A percentile compares a stretch with the other conserved stretches of the same genome.
Conservation (phyloP, 2,113 vertebrate species). For the Scomber scombrus region DNA sequence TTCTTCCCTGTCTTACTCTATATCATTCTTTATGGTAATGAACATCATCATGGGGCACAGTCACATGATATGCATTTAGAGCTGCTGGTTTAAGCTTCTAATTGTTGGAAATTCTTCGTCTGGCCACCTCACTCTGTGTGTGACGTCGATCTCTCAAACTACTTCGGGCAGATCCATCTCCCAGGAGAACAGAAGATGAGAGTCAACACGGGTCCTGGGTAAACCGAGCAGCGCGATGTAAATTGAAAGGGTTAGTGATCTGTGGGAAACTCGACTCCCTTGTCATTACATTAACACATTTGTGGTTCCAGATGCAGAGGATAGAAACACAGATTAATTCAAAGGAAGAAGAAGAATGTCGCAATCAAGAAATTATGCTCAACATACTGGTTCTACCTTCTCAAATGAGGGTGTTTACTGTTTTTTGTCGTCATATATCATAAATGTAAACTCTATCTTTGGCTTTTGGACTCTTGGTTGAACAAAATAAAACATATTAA, state of each 20-base stretch:
- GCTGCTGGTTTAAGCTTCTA: slow-evolving; percentile 11
- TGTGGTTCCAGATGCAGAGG: slow-evolving; percentile 48
- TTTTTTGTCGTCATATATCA: background rate
- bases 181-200: slow-evolving; percentile 30
- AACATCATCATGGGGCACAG: background rate
- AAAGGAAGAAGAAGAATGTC: background rate
- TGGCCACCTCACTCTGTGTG: background rate
- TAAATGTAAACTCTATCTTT: background rate
- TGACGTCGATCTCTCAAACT: slow-evolving; percentile 2
- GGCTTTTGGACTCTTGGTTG: background rate
- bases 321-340: slow-evolving; percentile 27
- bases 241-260: slow-evolving; percentile 75
- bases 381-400: background rate
- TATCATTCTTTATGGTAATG: background rate
- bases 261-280: slow-evolving; percentile 67
- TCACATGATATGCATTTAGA: background rate
- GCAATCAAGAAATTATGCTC: background rate
- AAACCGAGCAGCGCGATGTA: slow-evolving; percentile 68
- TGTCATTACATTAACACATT: slow-evolving; percentile 45
- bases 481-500: background rate
- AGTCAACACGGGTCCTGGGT: slow-evolving; percentile 40
- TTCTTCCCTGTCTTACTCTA: background rate
- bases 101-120: slow-evolving; percentile 24
- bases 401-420: background rate
- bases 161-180: slow-evolving; percentile 20